Conservation (phyloP, 92 coral and sea anemone genomes). For the Bergia puertoricense region DNA sequence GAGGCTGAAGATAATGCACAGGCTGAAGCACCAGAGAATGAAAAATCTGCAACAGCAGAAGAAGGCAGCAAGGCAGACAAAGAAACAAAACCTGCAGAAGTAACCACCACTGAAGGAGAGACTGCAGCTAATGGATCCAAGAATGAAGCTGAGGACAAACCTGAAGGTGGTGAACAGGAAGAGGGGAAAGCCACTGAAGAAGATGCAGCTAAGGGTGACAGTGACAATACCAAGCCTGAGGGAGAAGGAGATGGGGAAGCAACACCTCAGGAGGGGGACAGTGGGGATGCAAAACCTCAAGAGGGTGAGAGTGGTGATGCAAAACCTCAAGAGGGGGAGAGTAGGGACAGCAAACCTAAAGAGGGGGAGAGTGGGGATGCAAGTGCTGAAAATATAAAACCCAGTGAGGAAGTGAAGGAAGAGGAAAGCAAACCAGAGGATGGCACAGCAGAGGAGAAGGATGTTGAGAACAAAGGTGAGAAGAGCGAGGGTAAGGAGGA, state of each 20-base stretch:
- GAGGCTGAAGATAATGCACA: not conserved
- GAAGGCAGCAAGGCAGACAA: constrained; percentile 10
- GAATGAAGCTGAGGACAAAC: not conserved
- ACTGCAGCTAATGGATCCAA: not conserved
- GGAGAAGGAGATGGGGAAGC: constrained; percentile 38
- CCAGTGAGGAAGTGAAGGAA: constrained; percentile 16
- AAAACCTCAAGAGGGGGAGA: constrained; percentile 22
- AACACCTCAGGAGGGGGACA: constrained; percentile 41
- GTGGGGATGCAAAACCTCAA: constrained; percentile 21
- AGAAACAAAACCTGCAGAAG: constrained; percentile 11
- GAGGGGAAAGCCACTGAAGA: not conserved
- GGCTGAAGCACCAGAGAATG: not conserved
- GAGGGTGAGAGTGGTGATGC: constrained; percentile 34
- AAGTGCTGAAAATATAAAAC: constrained; percentile 8
- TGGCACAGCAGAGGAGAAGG: constrained; percentile 33
- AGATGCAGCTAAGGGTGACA: constrained; percentile 36
- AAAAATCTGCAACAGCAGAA: constrained; percentile 16
- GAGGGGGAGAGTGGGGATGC: constrained; percentile 31
- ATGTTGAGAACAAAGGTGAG: constrained; percentile 38
- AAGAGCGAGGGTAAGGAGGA: constrained; percentile 37
- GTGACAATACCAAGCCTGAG: constrained; percentile 35
- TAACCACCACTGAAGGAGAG: not conserved
- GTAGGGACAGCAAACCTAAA: constrained; percentile 25
- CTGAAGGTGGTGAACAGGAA: constrained; percentile 10
- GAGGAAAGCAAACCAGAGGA: constrained; percentile 31